Conservation (phyloP, 2,113 vertebrate genomes). For the Micronisus gabar region DNA sequence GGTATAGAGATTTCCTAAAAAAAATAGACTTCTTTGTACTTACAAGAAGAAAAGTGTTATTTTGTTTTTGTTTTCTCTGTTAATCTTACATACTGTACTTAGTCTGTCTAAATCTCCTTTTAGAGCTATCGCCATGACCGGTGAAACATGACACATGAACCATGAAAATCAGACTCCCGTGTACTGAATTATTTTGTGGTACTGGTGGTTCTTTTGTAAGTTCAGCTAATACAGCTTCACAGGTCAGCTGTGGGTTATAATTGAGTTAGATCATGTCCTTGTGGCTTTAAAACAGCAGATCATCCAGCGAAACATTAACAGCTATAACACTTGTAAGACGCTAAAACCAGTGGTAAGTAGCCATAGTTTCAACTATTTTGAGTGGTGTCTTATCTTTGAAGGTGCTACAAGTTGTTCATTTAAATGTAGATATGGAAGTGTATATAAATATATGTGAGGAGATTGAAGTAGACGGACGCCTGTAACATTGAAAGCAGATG, state of each 20-base stretch:
- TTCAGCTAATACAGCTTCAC: conserved; percentile 30
- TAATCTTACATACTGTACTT: conserved; percentile 37
- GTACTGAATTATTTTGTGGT: neutral
- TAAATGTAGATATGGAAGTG: neutral
- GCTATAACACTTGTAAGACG: neutral
- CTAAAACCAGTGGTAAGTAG: neutral
- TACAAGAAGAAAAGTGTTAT: neutral
- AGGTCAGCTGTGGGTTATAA: conserved; percentile 50
- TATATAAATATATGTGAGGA: neutral
- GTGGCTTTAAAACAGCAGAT: conserved; percentile 15
- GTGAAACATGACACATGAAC: conserved; percentile 16
- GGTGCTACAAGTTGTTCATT: neutral
- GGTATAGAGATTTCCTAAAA: neutral
- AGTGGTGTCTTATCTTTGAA: neutral
- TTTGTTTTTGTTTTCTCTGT: conserved; percentile 31
- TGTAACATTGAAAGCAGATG: too few species aligned
- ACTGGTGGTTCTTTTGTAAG: neutral
- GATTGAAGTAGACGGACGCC: too few species aligned
- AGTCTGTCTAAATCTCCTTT: conserved; percentile 5
- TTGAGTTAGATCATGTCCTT: conserved; percentile 33
- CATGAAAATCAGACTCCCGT: neutral
- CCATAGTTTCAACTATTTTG: neutral
- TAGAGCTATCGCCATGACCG: neutral
- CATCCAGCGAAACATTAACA: neutral
- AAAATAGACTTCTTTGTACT: neutral